phyloP scores from a whole-genome alignment of 1,140 invertebrate genomes.

The Arctopsyche grandis region DNA sequence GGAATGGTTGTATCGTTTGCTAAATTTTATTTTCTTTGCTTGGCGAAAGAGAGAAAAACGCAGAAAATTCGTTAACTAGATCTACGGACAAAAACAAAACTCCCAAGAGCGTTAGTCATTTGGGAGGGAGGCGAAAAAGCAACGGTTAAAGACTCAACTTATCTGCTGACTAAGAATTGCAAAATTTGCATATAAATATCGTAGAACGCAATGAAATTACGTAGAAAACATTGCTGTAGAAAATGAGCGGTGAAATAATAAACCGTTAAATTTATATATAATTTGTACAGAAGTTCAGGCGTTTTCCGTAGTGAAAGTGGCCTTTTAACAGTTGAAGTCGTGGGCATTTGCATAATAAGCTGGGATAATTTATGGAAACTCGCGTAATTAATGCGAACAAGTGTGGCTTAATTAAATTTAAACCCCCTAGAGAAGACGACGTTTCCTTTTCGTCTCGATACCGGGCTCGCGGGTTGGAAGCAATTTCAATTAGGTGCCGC shows the following conservation, averaged over 20 bases:
- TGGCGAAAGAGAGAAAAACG: conserved; percentile 28
- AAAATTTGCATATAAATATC: background rate
- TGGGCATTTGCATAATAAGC: background rate
- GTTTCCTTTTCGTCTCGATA: background rate
- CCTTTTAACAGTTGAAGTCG: no score
- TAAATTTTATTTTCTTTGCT: conserved; percentile 34
- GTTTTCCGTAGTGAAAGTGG: no score
- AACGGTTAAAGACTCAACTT: background rate
- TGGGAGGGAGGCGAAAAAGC: background rate
- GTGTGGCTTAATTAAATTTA: conserved; percentile 35
- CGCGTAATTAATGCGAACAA: conserved; percentile 4
- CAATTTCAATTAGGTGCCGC: conserved; percentile 44
- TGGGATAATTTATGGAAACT: conserved; percentile 2
- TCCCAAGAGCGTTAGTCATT: conserved; percentile 1
- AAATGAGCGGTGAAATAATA: background rate
- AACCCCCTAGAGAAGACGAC: background rate
- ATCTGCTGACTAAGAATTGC: background rate
- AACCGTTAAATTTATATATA: background rate
- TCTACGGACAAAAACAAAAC: background rate
- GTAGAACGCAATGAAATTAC: background rate
- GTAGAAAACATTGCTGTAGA: background rate
- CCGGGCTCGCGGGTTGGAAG: background rate
- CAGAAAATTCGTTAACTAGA: conserved; percentile 37
- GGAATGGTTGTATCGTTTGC: conserved; percentile 40
- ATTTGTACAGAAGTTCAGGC: background rate